These are phyloP conservation scores for Heliothis peltigera DNA, from an alignment of 2,888 invertebrate genomes.

Conservation along the genomic window DNA sequence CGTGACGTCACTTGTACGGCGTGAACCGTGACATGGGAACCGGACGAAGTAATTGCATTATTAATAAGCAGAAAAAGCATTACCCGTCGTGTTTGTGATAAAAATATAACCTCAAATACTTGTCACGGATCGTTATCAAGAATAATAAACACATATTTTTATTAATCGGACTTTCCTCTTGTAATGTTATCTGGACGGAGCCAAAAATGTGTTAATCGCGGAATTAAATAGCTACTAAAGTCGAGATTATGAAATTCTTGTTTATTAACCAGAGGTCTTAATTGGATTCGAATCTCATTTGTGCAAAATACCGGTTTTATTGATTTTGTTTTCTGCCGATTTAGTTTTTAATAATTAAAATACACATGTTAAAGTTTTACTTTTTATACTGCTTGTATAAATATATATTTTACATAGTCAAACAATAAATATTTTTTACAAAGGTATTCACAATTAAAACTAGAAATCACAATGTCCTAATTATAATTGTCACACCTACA, in stretches of 20 bases:
- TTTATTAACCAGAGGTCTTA: no score
- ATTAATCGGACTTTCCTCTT: neutral
- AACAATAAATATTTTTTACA: no score
- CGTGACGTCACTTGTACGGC: constrained; percentile 33
- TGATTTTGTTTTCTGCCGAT: neutral
- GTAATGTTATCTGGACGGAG: neutral
- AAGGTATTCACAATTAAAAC: no score
- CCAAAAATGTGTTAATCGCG: neutral
- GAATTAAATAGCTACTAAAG: neutral
- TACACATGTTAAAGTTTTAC: no score
- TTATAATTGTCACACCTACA: no score
- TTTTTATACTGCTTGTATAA: no score
- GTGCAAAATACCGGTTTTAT: neutral
- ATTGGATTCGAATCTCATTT: neutral
- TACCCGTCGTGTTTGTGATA: constrained; percentile 30
- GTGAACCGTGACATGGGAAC: constrained; percentile 9
- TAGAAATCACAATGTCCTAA: no score
- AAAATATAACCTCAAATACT: constrained; percentile 59
- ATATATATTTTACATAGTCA: no score
- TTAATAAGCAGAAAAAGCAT: constrained; percentile 44
- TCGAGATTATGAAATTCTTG: neutral
- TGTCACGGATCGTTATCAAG: constrained; percentile 46
- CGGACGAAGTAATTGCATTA: constrained; percentile 45
- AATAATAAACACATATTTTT: constrained; percentile 6
- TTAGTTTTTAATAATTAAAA: neutral